Evolutionary conservation across 2,797 vertebrate genomes (phyloP).

Genomic region (Orientallactaga sibirica): DNA sequence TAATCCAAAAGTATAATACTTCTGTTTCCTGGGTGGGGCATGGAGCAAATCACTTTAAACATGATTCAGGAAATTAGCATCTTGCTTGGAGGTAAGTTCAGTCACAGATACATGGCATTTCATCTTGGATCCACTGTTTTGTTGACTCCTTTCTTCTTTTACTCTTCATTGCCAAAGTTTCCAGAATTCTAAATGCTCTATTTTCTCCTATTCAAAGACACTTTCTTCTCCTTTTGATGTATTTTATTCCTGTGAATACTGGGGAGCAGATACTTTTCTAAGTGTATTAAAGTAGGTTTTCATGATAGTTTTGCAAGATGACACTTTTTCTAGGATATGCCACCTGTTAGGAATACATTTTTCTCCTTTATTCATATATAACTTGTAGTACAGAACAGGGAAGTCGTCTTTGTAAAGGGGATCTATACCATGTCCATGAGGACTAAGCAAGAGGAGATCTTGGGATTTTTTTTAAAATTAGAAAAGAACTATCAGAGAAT

Average conservation of each 20-base stretch:
- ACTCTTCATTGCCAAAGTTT: neutral
- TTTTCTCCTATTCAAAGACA: neutral
- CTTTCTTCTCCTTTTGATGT: neutral
- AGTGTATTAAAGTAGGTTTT: neutral
- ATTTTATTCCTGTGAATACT: neutral
- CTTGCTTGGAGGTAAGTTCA: neutral
- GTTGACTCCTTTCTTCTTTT: neutral
- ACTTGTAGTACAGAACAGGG: neutral
- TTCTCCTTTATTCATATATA: neutral
- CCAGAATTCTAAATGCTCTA: neutral
- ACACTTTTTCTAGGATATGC: neutral
- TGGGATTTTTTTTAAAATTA: neutral
- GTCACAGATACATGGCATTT: neutral
- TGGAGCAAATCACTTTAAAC: neutral
- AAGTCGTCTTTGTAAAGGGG: neutral
- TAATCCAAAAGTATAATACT: neutral
- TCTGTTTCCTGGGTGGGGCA: neutral
- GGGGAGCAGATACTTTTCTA: neutral
- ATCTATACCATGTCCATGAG: neutral
- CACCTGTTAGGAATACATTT: neutral
- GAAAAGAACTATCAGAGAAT: neutral
- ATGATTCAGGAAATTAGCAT: neutral
- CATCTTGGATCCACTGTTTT: neutral
- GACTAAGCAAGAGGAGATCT: neutral
- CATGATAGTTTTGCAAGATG: neutral